Conservation (phyloP, 2,888 invertebrate genomes). For the Tinea trinotella region DNA sequence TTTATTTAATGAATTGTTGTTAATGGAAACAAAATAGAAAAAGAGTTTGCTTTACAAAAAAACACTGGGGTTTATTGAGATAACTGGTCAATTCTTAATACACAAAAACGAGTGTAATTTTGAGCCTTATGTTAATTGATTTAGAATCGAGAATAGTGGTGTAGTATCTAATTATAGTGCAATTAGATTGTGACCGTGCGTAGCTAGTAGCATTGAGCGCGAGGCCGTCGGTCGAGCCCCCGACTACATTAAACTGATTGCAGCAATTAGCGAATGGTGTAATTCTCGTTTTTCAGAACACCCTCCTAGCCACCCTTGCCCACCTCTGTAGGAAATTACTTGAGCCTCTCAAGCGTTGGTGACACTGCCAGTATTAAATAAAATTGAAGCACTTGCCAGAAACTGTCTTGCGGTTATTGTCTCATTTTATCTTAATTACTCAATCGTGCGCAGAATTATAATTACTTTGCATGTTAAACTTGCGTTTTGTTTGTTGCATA, state of each 20-base stretch:
- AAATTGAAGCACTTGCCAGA: constrained; percentile 57
- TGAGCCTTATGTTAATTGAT: background rate
- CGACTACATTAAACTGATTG: constrained; percentile 71
- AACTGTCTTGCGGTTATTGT: constrained; percentile 44
- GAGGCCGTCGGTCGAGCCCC: constrained; percentile 27
- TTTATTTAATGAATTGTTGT: background rate
- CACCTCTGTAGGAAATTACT: constrained; percentile 56
- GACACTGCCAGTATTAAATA: constrained; percentile 55
- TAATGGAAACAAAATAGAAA: background rate
- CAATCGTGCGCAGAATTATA: background rate
- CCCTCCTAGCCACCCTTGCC: constrained; percentile 30
- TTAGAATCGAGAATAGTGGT: background rate
- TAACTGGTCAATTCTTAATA: background rate
- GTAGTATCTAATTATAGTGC: background rate
- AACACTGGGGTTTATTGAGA: background rate
- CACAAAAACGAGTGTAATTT: background rate
- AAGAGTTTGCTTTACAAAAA: background rate
- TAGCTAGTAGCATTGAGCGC: background rate
- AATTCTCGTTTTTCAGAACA: constrained; percentile 65
- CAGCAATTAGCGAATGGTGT: constrained; percentile 69
- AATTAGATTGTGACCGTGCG: background rate
- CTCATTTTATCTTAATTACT: constrained; percentile 5
- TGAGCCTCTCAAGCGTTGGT: constrained; percentile 55
- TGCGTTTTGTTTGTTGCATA: no score
- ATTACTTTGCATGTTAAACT: background rate